Percentiles rank a stretch among this genome's conserved stretches.
phyloP scores from a whole-genome alignment of 1,140 invertebrate genomes.

The Trialeurodes vaporariorum region DNA sequence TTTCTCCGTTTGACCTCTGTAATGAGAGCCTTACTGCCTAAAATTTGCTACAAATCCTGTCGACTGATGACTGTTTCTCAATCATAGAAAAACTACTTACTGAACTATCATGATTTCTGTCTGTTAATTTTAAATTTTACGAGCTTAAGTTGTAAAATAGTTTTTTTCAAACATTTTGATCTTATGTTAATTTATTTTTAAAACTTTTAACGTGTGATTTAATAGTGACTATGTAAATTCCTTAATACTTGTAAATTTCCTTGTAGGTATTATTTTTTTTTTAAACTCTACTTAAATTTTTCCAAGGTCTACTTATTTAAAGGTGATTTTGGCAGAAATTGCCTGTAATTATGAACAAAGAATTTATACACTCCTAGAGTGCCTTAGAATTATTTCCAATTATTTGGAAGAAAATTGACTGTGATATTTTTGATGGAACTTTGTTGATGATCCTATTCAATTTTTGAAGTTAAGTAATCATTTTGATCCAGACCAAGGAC shows the following conservation, averaged over 20 bases:
- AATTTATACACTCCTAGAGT: neutral
- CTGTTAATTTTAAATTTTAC: too few species aligned
- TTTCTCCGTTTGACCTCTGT: neutral
- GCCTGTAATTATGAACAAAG: neutral
- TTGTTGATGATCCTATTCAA: too few species aligned
- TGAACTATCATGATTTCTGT: too few species aligned
- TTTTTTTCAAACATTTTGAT: neutral
- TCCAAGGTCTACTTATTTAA: too few species aligned
- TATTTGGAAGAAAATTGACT: slow-evolving; percentile 5
- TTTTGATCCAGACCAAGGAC: too few species aligned
- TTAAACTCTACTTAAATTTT: neutral
- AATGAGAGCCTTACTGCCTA: too few species aligned
- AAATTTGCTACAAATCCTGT: too few species aligned
- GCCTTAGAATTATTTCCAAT: neutral
- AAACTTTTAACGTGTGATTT: neutral
- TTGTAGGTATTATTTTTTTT: neutral
- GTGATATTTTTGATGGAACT: slow-evolving; percentile 5
- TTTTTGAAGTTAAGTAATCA: too few species aligned
- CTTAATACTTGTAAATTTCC: neutral
- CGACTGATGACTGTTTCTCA: too few species aligned
- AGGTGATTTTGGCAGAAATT: too few species aligned
- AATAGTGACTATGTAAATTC: neutral
- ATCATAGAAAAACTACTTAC: too few species aligned
- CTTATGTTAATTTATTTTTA: neutral
- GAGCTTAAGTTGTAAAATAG: too few species aligned